Conservation (phyloP, 2,888 invertebrate genomes). For the Candidula unifasciata region DNA sequence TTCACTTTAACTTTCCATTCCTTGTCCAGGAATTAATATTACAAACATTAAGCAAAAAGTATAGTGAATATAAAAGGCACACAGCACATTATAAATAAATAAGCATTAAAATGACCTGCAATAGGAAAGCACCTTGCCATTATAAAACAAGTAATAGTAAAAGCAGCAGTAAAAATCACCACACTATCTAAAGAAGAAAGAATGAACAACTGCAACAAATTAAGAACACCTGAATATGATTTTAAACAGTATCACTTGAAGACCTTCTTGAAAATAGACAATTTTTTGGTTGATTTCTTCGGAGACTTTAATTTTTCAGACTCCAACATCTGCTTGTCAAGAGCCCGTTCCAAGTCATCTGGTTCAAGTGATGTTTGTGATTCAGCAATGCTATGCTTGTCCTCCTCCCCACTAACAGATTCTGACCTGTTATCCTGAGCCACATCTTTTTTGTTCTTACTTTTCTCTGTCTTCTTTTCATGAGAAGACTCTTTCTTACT, state of each 20-base stretch:
- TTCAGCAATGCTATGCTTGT: slow-evolving; percentile 7
- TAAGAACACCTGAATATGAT: not conserved
- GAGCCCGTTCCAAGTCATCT: slow-evolving; percentile 48
- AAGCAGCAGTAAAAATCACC: not conserved
- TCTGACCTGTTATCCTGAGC: not conserved
- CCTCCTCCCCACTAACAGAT: not conserved
- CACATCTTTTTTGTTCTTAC: slow-evolving; percentile 23
- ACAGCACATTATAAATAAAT: not conserved
- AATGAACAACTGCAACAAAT: not conserved
- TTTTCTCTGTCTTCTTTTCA: slow-evolving; percentile 25
- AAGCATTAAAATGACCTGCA: not conserved
- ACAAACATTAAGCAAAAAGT: not conserved
- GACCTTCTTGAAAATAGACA: slow-evolving; percentile 48
- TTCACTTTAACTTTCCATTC: too few relatives aligned
- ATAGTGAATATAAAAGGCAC: not conserved
- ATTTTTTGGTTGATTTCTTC: slow-evolving; percentile 48
- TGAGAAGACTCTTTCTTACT: slow-evolving; percentile 21
- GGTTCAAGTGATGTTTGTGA: slow-evolving; percentile 41
- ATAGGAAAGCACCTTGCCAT: not conserved
- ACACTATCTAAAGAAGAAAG: slow-evolving; percentile 2
- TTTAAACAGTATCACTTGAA: slow-evolving; percentile 42
- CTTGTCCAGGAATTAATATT: too few relatives aligned
- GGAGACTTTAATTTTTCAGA: slow-evolving; percentile 22
- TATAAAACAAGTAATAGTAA: not conserved
- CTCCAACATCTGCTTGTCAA: slow-evolving; percentile 46